These are phyloP conservation scores for Campylomormyrus numenius DNA, from an alignment of 2,113 vertebrate species.

Conservation along the genomic window DNA sequence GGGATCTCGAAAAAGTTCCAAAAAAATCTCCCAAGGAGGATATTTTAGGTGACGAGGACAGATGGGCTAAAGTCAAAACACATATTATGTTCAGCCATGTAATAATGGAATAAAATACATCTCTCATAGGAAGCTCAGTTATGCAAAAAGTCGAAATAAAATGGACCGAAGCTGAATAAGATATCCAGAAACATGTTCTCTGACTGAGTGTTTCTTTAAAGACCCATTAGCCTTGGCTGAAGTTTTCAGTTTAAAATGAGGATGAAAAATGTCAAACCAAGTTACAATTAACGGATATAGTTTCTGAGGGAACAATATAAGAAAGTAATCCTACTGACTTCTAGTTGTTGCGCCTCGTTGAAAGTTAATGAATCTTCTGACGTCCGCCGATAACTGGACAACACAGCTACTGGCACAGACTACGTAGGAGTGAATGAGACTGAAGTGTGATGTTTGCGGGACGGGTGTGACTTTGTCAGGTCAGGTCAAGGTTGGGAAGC, in stretches of 20 bases:
- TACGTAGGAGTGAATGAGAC: not conserved
- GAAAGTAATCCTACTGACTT: not conserved
- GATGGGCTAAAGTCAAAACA: not conserved
- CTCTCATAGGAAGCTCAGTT: not conserved
- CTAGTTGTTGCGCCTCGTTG: not conserved
- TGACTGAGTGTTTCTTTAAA: not conserved
- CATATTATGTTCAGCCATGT: not conserved
- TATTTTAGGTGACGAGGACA: not conserved
- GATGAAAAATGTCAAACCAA: not conserved
- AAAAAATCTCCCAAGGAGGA: not conserved
- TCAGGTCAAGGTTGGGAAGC: not conserved
- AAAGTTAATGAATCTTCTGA: not conserved
- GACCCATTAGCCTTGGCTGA: not conserved
- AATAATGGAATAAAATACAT: conserved; percentile 5
- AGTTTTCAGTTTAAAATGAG: not conserved
- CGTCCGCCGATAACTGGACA: not conserved
- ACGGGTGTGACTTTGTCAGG: not conserved
- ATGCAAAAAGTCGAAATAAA: not conserved
- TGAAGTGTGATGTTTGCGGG: not conserved
- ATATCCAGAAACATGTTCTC: not conserved
- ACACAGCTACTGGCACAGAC: not conserved
- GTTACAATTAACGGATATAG: not conserved
- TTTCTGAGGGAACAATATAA: not conserved
- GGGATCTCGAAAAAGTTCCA: not conserved
- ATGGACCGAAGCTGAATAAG: not conserved